Conservation (phyloP, 2,888 invertebrate species). For the Nasonia oneida region DNA sequence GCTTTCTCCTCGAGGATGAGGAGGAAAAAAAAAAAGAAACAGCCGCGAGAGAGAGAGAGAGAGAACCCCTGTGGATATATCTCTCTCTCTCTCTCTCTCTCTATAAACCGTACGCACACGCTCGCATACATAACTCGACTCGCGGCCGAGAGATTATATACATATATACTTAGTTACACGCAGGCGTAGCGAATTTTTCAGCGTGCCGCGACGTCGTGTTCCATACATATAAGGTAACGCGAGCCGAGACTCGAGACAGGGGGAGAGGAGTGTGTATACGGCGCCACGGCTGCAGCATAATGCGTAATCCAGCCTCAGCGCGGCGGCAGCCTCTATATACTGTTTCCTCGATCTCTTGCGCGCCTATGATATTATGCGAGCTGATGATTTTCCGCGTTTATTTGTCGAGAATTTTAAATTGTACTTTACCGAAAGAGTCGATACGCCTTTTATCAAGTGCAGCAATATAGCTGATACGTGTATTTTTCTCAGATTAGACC, state of each 20-base stretch:
- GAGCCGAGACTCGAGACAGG: constrained; percentile 51
- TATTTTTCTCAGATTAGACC: constrained; percentile 30
- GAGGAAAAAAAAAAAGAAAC: background rate
- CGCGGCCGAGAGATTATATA: constrained; percentile 16
- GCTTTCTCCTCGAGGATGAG: too few species aligned
- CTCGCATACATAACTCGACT: background rate
- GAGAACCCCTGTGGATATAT: background rate
- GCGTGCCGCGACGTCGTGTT: constrained; percentile 68
- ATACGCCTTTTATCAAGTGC: constrained; percentile 35
- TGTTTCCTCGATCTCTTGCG: background rate
- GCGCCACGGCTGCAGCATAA: constrained; percentile 65
- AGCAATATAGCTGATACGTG: constrained; percentile 1
- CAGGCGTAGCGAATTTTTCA: constrained; percentile 64
- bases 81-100: too few species aligned
- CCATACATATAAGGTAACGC: constrained; percentile 73
- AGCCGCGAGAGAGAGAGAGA: background rate
- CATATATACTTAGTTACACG: constrained; percentile 12
- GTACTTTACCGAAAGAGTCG: too few species aligned
- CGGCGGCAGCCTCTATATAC: constrained; percentile 21
- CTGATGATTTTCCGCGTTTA: constrained; percentile 40
- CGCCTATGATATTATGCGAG: background rate
- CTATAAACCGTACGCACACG: background rate
- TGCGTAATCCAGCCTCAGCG: constrained; percentile 67
- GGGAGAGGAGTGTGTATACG: background rate
- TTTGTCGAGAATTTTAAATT: background rate